phyloP scores from a whole-genome alignment of 2,888 invertebrate species.

The Cheilosia soror region DNA sequence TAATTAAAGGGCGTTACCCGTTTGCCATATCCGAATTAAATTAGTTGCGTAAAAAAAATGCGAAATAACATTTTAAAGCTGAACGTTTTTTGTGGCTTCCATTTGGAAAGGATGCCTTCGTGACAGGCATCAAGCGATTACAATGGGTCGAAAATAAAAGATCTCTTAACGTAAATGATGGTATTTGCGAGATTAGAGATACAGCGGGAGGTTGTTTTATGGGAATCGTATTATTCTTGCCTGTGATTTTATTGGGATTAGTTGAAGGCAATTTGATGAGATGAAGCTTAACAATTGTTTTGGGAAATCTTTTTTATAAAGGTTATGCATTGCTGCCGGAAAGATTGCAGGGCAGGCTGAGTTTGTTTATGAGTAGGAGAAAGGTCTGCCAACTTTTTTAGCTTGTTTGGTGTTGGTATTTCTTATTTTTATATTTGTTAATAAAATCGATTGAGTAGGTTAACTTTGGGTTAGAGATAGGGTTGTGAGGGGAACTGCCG shows the following conservation, averaged over 20 bases:
- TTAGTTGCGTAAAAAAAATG: conserved; percentile 9
- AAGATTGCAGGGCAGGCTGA: neutral
- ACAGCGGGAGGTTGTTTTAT: conserved; percentile 20
- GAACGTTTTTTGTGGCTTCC: neutral
- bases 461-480: too few species aligned
- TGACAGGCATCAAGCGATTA: conserved; percentile 12
- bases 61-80: neutral
- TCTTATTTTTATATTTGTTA: too few species aligned
- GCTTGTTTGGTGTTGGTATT: too few species aligned
- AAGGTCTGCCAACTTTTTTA: neutral
- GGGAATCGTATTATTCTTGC: conserved; percentile 1
- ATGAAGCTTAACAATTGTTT: neutral
- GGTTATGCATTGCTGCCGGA: neutral
- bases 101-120: neutral
- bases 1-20: conserved; percentile 4
- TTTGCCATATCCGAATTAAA: conserved; percentile 28
- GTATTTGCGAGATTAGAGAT: conserved; percentile 36
- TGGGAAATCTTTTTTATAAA: neutral
- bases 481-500: too few species aligned
- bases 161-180: conserved; percentile 41
- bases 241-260: conserved; percentile 41
- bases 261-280: conserved; percentile 27
- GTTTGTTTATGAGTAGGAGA: neutral
- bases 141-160: conserved; percentile 1
- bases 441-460: too few species aligned